Conservation (phyloP, 2,888 invertebrate species). For the Agriopis marginaria region DNA sequence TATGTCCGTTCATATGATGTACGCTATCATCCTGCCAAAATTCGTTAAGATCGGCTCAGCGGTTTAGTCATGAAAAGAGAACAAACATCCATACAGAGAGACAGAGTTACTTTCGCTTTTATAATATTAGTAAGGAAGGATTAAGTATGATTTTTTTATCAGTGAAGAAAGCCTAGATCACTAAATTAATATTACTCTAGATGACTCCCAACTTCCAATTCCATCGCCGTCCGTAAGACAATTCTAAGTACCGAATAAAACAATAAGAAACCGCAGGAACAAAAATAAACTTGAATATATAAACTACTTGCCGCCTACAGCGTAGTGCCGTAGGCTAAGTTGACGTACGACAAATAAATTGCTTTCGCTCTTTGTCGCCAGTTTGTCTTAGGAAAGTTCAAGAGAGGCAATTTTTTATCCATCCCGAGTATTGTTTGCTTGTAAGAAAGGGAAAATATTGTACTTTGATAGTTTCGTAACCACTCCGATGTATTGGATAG, state of each 20-base stretch:
- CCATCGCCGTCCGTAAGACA: too few species aligned
- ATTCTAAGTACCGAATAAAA: background rate
- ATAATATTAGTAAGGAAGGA: too few species aligned
- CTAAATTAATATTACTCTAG: too few species aligned
- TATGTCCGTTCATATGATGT: too few species aligned
- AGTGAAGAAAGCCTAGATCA: too few species aligned
- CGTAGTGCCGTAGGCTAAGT: constrained; percentile 53
- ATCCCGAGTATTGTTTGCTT: constrained; percentile 58
- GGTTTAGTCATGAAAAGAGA: too few species aligned
- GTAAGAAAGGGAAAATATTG: constrained; percentile 57
- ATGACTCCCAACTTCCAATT: too few species aligned
- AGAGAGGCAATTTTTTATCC: constrained; percentile 54
- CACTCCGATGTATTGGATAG: constrained; percentile 59
- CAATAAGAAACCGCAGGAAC: constrained; percentile 4
- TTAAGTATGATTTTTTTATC: too few species aligned
- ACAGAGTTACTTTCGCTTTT: too few species aligned
- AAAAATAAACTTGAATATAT: constrained; percentile 20
- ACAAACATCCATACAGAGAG: too few species aligned
- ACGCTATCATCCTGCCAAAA: too few species aligned
- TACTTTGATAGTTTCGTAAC: constrained; percentile 59
- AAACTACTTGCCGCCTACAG: constrained; percentile 20
- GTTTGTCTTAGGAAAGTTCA: constrained; percentile 55
- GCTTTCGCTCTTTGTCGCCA: constrained; percentile 59
- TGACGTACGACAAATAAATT: constrained; percentile 72
- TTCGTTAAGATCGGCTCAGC: too few species aligned